Base-by-base conservation (phyloP, 2,888 invertebrate species). In the Molorchus minor region DNA sequence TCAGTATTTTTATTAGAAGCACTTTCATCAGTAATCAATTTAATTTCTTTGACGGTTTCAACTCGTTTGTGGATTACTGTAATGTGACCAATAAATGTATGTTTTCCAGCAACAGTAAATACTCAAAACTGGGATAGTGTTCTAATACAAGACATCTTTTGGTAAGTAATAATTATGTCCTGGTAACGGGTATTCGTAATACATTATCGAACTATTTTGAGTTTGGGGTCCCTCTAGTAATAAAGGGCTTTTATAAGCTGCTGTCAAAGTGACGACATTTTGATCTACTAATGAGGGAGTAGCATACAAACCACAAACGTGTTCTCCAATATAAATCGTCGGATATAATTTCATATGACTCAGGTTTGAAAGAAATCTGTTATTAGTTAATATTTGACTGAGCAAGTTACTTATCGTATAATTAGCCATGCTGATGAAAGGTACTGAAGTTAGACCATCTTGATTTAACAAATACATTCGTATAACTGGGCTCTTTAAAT, bases 271-370 rank as follows among this genome's bases (percentile, higher is more conserved):
- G 8, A 93, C 91, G 2, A 93, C 91, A 67, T 90, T 89, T 72
- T 96, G 93, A 82, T 98, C 97, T 1, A 96, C 96, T 17, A 96
- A 82, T 0, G 96, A 93, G 1, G 96, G 94, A 51, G 98, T 80
- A 0, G 98, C 98, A 81, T 97, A 98, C 0, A 96, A 82, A 0
- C 97, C 97, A 73, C 91, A 87, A 61, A 86, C 84, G 75, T 90
- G 89, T 76, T 97, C 93, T 0, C 98, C 98, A 57, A 98, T 90
- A 79, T 96, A 98, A 25, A 98, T 83, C 0, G 96, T 93, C 56
- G 93, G 92, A 70, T 82, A 84, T 45, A 85, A 75, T 64, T 84
- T 82, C 75, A 84, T 80, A 55, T 83, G 80, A 35, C 78, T 80
- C 0, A 81, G 79, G 65, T 82, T 81, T 58, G 81, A 79, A 30